phyloP scores from a whole-genome alignment of 1,140 invertebrate species.

The Aleiodes sp. region DNA sequence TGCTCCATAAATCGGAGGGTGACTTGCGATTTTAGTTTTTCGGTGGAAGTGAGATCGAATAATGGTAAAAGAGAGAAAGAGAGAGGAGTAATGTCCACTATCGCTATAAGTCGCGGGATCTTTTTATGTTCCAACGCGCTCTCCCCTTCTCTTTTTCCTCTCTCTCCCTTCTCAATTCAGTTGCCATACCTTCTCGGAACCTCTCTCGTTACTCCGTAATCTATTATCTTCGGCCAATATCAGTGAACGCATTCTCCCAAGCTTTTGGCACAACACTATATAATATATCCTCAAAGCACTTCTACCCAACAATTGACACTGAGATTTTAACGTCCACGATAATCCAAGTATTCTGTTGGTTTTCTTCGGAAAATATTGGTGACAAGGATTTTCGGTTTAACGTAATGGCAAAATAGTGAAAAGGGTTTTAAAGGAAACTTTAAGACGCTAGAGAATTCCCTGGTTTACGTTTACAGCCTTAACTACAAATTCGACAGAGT shows the following conservation, averaged over 20 bases:
- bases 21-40: not conserved
- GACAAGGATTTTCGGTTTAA: not conserved
- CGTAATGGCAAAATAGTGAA: not conserved
- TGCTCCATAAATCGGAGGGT: conserved; percentile 59
- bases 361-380: not conserved
- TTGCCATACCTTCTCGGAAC: not conserved
- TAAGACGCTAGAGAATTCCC: conserved; percentile 53
- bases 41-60: not conserved
- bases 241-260: not conserved
- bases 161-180: not conserved
- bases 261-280: not conserved
- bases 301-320: not conserved
- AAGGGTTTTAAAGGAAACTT: conserved; percentile 10
- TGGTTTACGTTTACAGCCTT: conserved; percentile 66
- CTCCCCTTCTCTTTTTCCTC: conserved; percentile 36
- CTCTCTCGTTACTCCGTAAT: not conserved
- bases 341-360: not conserved
- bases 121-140: conserved; percentile 65
- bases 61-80: conserved; percentile 18
- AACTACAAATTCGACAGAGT: conserved; percentile 67
- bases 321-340: conserved; percentile 4
- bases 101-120: conserved; percentile 57
- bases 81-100: conserved; percentile 36
- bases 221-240: conserved; percentile 1
- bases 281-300: not conserved